Evolutionary conservation across 1,140 invertebrate genomes (phyloP).

Genomic region (Pemphigus obesinymphae): DNA sequence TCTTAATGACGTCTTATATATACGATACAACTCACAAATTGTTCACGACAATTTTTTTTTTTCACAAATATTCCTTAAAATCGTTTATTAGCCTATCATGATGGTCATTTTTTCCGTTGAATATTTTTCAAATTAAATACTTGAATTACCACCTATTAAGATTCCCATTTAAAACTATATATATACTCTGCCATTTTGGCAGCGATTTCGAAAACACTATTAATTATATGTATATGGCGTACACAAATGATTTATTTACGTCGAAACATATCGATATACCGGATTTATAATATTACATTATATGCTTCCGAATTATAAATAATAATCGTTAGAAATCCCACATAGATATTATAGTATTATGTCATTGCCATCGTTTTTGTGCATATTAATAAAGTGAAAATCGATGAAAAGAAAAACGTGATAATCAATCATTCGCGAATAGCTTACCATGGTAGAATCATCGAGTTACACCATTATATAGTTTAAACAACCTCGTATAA

Average conservation of each 20-base stretch:
- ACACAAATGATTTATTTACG: too few species aligned
- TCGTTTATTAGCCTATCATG: background rate
- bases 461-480: background rate
- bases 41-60: background rate
- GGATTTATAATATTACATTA: background rate
- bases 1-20: background rate
- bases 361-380: background rate
- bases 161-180: background rate
- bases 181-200: background rate
- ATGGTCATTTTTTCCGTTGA: background rate
- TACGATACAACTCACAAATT: background rate
- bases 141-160: background rate
- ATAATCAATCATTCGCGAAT: conserved; percentile 1
- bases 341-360: background rate
- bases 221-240: background rate
- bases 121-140: background rate
- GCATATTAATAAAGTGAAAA: background rate
- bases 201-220: background rate
- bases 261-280: too few species aligned
- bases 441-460: background rate
- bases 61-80: background rate
- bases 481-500: background rate
- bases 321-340: background rate
- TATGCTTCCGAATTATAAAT: background rate
- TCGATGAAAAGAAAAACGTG: background rate